Base-by-base conservation (phyloP, 2,113 vertebrate genomes). In the Thermophis baileyi region DNA sequence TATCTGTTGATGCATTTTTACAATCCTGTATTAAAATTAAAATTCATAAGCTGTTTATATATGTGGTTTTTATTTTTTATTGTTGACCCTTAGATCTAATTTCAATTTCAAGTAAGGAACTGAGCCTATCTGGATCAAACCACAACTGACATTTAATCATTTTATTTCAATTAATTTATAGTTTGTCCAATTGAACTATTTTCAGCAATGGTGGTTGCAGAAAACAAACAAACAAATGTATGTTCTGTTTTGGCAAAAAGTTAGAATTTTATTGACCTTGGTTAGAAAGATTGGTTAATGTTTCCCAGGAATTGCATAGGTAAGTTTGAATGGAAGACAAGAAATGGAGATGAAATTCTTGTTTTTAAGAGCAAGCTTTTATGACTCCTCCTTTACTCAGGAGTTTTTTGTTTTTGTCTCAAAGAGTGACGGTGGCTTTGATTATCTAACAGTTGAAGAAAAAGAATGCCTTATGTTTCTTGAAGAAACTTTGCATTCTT, bases 401-500 rank as follows among this genome's bases (percentile, higher is more conserved):
- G 14, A 30, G 86, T 50, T 87, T 10, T 87, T 87, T 50, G 47
- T 87, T 12, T 4, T 6, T 24, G 6, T 85, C 25, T 1, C 97
- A 47, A 96, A 99, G 99, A 98, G 98, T 14, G 98, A 99, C 95
- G 97, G 97, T 92, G 98, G 97, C 94, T 97, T 98, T 35, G 98
- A 99, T 93, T 97, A 98, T 93, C 96, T 99, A 60, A 99, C 99
- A 0, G 98, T 98, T 35, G 99, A 99, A 81, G 99, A 99, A 95
- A 98, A 98, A 30, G 99, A 98, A 88, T 99, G 99, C 44, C 96
- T 99, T 95, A 98, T 99, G 97, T 99, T 99, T 97, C 96, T 99
- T 93, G 99, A 99, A 95, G 98, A 99, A 95, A 99, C 99, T 1
- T 99, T 99, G 7, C 98, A 99, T 94, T 98, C 99, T 0, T 92